Base-by-base conservation (phyloP, 2,797 vertebrate genomes). In the Geotrypetes seraphini region DNA sequence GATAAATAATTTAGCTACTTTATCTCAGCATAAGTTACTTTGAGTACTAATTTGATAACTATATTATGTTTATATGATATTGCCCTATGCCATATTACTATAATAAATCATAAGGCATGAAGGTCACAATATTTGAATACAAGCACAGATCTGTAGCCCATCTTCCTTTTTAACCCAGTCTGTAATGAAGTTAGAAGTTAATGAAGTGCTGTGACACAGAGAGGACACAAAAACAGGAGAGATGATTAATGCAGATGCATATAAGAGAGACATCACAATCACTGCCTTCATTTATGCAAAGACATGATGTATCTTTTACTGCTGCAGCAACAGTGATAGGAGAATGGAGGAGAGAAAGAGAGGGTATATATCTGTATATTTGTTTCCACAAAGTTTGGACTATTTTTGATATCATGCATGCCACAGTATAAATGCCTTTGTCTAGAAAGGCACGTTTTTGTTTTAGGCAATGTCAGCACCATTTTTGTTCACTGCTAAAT, bases 101-200 rank as follows among this genome's bases (percentile, higher is more conserved):
- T 49, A 63, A 53, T 49, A 64, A 67, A 59, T 53, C 59, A 56
- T 8, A 36, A 47, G 37, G 29, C 35, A 20, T 23, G 49, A 60
- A 52, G 53, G 47, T 50, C 51, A 50, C 12, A 16, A 6, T 16
- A 25, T 47, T 44, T 43, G 28, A 57, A 33, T 25, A 43, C 36
- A 23, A 19, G 16, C 21, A 17, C 22, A 27, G 12, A 25, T 38
- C 20, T 17, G 23, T 16, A 8, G 8, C 31, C 20, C 1, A 0
- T 44, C 33, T 50, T 28, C 29, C 37, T 50, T 47, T 43, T 43
- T 40, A 51, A 54, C 26, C 16, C 40, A 38, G 32, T 22, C 39
- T 15, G 2, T 33, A 39, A 57, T 32, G 44, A 60, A 58, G 34
- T 43, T 36, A 63, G 59, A 50, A 66, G 39, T 53, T 53, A 53